phyloP scores from a whole-genome alignment of 2,888 invertebrate genomes.

The Horisme vitalbata region DNA sequence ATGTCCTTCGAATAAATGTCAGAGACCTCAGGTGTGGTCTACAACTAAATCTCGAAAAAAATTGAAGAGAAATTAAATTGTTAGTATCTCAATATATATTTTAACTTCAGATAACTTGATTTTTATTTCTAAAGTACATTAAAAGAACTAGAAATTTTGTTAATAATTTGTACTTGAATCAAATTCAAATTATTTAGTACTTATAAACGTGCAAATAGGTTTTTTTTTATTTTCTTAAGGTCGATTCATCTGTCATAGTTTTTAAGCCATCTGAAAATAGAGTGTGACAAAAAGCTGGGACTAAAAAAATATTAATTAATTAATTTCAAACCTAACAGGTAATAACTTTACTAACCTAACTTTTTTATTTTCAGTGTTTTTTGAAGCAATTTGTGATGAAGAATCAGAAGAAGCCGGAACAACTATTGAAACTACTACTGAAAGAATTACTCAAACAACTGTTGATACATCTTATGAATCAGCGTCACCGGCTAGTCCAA shows the following conservation, averaged over 20 bases:
- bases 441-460: not conserved
- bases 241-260: too few species aligned
- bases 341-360: not conserved
- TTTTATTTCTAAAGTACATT: not conserved
- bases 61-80: conserved; percentile 13
- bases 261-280: too few species aligned
- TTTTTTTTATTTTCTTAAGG: too few species aligned
- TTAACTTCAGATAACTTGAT: not conserved
- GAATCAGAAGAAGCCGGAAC: conserved; percentile 3
- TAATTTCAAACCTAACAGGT: too few species aligned
- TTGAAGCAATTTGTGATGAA: conserved; percentile 10
- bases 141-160: too few species aligned
- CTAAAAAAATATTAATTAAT: too few species aligned
- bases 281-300: too few species aligned
- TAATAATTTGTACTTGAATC: too few species aligned
- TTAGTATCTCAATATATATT: conserved; percentile 6
- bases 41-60: conserved; percentile 14
- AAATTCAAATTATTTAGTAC: too few species aligned
- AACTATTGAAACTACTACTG: conserved; percentile 1
- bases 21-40: conserved; percentile 14
- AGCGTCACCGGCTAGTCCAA: not conserved
- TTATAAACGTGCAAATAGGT: too few species aligned
- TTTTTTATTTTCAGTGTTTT: conserved; percentile 14
- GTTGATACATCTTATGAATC: not conserved
- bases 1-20: conserved; percentile 14